A percentile compares a stretch with the other conserved stretches of the same genome.
Evolutionary conservation across 2,888 invertebrate species (phyloP).

Genomic region (Meloe dianella): DNA sequence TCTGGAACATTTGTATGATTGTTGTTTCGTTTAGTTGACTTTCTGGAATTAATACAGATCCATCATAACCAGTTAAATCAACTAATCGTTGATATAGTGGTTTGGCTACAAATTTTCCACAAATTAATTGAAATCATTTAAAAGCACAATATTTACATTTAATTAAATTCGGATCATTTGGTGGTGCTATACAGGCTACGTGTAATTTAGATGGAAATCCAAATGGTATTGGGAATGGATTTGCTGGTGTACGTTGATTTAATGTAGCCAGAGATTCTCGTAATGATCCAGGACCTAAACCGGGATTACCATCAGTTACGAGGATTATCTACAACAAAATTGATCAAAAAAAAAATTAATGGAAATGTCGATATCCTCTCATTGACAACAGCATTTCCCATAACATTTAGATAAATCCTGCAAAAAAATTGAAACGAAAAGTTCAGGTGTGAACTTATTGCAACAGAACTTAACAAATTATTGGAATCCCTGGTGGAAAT

Average conservation of each 20-base stretch:
- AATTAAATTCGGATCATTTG: conserved; percentile 66
- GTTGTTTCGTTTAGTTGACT: conserved; percentile 55
- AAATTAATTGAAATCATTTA: neutral
- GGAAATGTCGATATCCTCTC: neutral
- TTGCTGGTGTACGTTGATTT: conserved; percentile 58
- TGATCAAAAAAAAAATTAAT: too few species aligned
- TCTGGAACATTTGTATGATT: conserved; percentile 66
- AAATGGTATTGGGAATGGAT: conserved; percentile 75
- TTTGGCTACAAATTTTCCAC: conserved; percentile 60
- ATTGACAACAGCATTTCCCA: neutral
- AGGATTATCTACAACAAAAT: conserved; percentile 69
- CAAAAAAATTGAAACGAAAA: too few species aligned
- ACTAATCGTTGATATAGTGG: conserved; percentile 81
- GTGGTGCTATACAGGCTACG: conserved; percentile 72
- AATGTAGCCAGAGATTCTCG: conserved; percentile 63
- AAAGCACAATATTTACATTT: conserved; percentile 49
- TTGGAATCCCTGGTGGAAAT: too few species aligned
- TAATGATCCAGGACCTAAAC: conserved; percentile 70
- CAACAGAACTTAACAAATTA: too few species aligned
- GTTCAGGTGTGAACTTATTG: too few species aligned
- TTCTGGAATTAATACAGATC: conserved; percentile 67
- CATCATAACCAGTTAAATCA: conserved; percentile 75
- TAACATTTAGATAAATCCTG: neutral
- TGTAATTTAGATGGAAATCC: conserved; percentile 82
- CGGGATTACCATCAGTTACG: conserved; percentile 78